A percentile compares a stretch with the other conserved stretches of the same genome.
Conservation (phyloP, 2,888 invertebrate genomes). For the Acronicta alni region DNA sequence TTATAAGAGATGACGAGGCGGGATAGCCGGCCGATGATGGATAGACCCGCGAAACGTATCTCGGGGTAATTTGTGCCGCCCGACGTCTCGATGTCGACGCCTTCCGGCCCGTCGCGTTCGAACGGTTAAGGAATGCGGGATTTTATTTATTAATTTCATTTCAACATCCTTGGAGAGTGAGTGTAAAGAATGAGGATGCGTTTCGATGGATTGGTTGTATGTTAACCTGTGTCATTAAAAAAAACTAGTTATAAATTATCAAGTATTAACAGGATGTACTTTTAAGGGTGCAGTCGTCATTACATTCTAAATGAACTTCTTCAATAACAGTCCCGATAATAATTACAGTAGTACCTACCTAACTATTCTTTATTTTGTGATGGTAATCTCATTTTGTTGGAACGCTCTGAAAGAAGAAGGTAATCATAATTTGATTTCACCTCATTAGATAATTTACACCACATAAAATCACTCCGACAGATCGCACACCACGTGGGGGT, state of each 20-base stretch:
- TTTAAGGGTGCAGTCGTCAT: neutral
- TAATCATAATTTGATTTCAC: neutral
- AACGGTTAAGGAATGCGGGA: constrained; percentile 45
- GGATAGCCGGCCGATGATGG: constrained; percentile 59
- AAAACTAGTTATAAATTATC: neutral
- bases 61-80: constrained; percentile 61
- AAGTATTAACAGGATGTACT: neutral
- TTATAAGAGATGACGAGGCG: constrained; percentile 51
- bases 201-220: constrained; percentile 27
- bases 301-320: neutral
- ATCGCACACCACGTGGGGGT: constrained; percentile 37
- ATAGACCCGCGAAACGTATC: constrained; percentile 56
- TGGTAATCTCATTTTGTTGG: too few relatives aligned
- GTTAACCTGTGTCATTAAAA: neutral
- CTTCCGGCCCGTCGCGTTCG: constrained; percentile 42
- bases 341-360: too few relatives aligned
- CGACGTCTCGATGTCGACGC: constrained; percentile 51
- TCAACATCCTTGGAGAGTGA: constrained; percentile 28
- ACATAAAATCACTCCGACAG: constrained; percentile 17
- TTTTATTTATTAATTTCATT: constrained; percentile 44
- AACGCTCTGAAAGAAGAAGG: too few relatives aligned
- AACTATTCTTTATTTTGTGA: too few relatives aligned
- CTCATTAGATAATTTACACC: neutral
- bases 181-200: constrained; percentile 31
- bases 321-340: neutral